Evolutionary conservation across 2,113 vertebrate species (phyloP).

Genomic region (Fulmarus glacialis): DNA sequence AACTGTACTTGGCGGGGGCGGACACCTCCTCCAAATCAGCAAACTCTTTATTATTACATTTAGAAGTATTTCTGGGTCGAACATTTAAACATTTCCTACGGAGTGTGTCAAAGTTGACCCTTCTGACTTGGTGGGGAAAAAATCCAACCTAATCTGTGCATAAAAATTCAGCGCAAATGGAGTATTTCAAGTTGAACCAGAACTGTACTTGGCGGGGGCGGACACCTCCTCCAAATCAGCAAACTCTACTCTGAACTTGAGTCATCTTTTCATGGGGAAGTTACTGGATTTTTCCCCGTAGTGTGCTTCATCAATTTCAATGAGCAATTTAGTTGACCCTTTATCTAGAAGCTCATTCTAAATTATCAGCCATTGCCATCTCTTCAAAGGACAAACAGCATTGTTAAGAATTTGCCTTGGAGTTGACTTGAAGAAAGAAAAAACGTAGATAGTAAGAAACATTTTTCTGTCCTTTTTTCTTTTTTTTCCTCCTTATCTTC

Average conservation of each 20-base stretch:
- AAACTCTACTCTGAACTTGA: background rate
- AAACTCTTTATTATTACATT: background rate
- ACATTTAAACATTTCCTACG: background rate
- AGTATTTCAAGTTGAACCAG: background rate
- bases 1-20: fast-evolving
- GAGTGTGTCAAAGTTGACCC: background rate
- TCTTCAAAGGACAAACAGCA: background rate
- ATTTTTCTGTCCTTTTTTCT: background rate
- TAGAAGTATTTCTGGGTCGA: background rate
- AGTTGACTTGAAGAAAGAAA: background rate
- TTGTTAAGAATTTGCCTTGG: background rate
- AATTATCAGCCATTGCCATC: background rate
- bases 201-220: fast-evolving
- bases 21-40: background rate
- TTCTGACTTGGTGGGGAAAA: background rate
- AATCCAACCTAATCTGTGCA: background rate
- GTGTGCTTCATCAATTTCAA: background rate
- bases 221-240: background rate
- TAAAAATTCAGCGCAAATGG: background rate
- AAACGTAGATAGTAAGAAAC: background rate
- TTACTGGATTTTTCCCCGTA: background rate
- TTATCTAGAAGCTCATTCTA: background rate
- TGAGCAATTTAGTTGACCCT: background rate
- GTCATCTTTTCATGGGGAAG: background rate
- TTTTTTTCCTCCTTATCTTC: fast-evolving